Conservation (phyloP, 2,113 vertebrate genomes). For the Galbula dea region DNA sequence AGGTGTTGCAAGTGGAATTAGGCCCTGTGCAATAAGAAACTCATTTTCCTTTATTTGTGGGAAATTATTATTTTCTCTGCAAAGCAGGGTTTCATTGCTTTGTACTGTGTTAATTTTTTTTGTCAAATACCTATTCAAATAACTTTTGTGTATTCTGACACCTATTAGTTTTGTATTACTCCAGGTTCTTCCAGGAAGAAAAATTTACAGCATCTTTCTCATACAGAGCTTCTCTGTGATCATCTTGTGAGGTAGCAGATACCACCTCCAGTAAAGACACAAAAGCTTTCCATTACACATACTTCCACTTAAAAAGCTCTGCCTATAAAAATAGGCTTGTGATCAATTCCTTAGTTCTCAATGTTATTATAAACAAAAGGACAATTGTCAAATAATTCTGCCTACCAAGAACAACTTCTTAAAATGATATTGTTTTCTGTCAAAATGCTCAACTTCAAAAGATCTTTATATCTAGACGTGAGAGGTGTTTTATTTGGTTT, state of each 20-base stretch:
- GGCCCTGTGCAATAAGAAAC: not conserved
- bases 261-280: not conserved
- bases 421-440: not conserved
- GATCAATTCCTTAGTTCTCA: not conserved
- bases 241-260: not conserved
- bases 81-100: not conserved
- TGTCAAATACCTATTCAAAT: not conserved
- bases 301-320: not conserved
- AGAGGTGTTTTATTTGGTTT: not conserved
- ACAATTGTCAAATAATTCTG: not conserved
- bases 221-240: fast-evolving
- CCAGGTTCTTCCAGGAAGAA: not conserved
- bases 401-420: not conserved
- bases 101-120: no score
- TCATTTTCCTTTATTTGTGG: not conserved
- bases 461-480: not conserved
- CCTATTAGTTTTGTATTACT: not conserved
- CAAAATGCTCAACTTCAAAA: not conserved
- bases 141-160: not conserved
- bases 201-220: fast-evolving
- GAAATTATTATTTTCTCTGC: not conserved
- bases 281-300: not conserved
- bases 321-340: not conserved
- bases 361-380: not conserved
- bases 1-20: not conserved